Evolutionary conservation across 2,113 vertebrate genomes (phyloP).

Genomic region (Haliaeetus leucogaster): DNA sequence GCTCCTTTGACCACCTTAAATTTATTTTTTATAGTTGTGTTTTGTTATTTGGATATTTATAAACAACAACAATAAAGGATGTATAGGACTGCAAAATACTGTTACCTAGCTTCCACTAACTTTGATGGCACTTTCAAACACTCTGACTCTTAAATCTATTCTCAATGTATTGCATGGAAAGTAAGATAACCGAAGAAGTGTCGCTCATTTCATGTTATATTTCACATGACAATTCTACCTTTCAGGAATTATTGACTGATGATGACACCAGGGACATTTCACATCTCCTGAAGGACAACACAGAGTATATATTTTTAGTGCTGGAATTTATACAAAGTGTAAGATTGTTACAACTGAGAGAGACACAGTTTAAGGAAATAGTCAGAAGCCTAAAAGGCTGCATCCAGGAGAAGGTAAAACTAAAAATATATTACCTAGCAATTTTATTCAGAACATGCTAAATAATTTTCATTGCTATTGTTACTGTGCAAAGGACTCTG

Average conservation of each 20-base stretch:
- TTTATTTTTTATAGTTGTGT: fast-evolving
- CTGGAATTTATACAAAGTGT: slow-evolving; percentile 3
- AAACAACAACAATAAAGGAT: neutral
- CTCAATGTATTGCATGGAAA: neutral
- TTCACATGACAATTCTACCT: neutral
- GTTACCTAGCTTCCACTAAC: neutral
- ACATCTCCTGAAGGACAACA: neutral
- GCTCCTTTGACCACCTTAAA: neutral
- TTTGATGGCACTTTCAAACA: neutral
- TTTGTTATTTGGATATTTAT: neutral
- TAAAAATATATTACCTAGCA: neutral
- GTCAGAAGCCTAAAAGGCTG: neutral
- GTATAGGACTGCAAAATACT: neutral
- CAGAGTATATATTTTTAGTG: neutral
- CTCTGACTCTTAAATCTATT: neutral
- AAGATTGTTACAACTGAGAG: slow-evolving; percentile 28
- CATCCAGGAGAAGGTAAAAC: slow-evolving; percentile 24
- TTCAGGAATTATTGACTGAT: neutral
- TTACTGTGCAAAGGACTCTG: neutral
- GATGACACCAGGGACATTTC: neutral
- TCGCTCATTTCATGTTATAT: neutral
- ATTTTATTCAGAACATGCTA: neutral
- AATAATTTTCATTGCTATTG: neutral
- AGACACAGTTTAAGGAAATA: slow-evolving; percentile 19
- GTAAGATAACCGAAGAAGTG: neutral